Evolutionary conservation across 2,888 invertebrate species (phyloP), one percentile per base, ranked within the genome.

Genomic region (Hydriomena furcata): DNA sequence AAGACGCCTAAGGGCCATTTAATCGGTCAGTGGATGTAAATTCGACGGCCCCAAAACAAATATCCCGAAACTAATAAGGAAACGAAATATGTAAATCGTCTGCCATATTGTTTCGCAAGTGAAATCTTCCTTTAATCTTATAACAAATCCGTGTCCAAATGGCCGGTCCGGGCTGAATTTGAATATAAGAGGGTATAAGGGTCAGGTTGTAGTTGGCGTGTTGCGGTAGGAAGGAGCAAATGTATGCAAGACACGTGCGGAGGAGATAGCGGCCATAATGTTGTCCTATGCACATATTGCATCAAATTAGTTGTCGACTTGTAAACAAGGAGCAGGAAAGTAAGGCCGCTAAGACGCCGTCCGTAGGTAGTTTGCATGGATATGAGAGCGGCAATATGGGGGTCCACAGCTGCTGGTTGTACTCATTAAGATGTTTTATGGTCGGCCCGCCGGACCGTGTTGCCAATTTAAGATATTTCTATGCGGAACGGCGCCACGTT

Each of bases 381-480:
- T 89, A 90, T 89, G 91, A 89, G 90, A 82, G 77, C 83, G 76
- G 88, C 84, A 90, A 89, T 88, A 91, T 89, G 83, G 84, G 79
- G 80, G 79, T 77, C 76, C 88, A 72, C 91, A 91, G 89, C 89
- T 91, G 91, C 85, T 82, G 76, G 85, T 82, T 79, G 82, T 84
- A 86, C 91, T 91, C 91, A 91, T 91, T 91, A 91, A 91, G 91
- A 91, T 91, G 91, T 90, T 91, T 91, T 91, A 91, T 91, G 90
- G 84, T 79, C 82, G 84, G 84, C 76, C 86, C 86, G 82, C 84
- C 84, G 89, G 90, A 89, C 88, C 85, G 82, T 82, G 86, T 84
- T 86, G 81, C 87, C 89, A 87, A 88, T 90, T 90, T 90, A 87
- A 90, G 89, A 87, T 90, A 88, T 90, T 90, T 90, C 89, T 90